Evolutionary conservation across 2,888 invertebrate genomes (phyloP).

Genomic region (Leucophenga maculata): DNA sequence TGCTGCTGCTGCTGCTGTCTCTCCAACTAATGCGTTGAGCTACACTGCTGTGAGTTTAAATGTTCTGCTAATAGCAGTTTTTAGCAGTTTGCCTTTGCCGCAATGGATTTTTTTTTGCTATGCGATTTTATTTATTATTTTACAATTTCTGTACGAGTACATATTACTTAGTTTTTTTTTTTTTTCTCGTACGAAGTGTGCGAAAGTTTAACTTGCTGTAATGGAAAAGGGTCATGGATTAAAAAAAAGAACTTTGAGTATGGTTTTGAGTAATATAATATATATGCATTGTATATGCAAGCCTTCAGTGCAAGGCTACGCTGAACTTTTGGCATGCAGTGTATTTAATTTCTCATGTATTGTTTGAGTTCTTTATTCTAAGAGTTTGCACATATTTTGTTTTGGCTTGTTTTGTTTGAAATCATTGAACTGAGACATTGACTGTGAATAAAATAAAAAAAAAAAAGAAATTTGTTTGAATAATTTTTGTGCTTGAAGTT

Average conservation of each 20-base stretch:
- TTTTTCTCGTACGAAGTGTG: neutral
- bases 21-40: neutral
- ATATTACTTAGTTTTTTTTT: neutral
- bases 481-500: too few species aligned
- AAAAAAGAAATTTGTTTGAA: neutral
- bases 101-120: conserved; percentile 1
- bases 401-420: neutral
- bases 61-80: conserved; percentile 49
- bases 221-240: neutral
- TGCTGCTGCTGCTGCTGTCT: neutral
- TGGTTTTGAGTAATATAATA: neutral
- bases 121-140: conserved; percentile 19
- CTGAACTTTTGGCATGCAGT: conserved; percentile 14
- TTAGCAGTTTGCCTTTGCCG: conserved; percentile 20
- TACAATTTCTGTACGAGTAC: neutral
- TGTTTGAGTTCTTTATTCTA: too few species aligned
- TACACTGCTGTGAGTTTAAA: conserved; percentile 40
- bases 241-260: neutral
- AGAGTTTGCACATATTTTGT: conserved; percentile 2
- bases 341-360: conserved; percentile 3
- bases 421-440: conserved; percentile 13
- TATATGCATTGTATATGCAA: neutral
- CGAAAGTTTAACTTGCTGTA: conserved; percentile 2
- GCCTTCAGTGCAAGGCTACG: neutral
- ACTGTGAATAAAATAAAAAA: neutral